Percentiles rank a stretch among this genome's conserved stretches.
phyloP scores from a whole-genome alignment of 2,113 vertebrate species.

The Syngnathus typhle region DNA sequence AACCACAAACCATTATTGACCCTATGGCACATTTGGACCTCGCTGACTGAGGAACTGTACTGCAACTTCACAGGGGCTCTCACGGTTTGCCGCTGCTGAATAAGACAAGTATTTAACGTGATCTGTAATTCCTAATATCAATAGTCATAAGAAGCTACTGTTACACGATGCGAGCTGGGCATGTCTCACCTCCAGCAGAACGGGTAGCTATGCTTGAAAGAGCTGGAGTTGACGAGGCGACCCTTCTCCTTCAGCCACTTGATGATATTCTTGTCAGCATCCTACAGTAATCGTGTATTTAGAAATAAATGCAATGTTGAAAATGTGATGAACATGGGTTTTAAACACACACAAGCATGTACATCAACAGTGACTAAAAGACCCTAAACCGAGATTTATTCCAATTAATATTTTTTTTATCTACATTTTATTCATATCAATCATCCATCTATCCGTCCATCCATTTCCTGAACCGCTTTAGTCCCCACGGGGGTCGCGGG shows the following conservation, averaged over 20 bases:
- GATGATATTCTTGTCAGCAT: constrained; percentile 93
- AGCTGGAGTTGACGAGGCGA: constrained; percentile 76
- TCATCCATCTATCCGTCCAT: too few relatives aligned
- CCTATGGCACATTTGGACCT: background rate
- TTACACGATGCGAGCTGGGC: background rate
- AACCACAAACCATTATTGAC: constrained; percentile 6
- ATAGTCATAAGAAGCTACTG: background rate
- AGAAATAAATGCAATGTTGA: background rate
- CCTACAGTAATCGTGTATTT: constrained; percentile 64
- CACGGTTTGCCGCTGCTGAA: background rate
- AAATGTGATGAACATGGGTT: background rate
- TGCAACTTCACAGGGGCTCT: background rate
- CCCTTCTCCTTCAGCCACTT: constrained; percentile 83
- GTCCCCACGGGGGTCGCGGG: too few relatives aligned
- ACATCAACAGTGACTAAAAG: too few relatives aligned
- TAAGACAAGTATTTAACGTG: background rate
- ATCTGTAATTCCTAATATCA: background rate
- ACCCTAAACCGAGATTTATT: too few relatives aligned
- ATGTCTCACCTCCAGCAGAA: constrained; percentile 94
- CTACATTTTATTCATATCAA: too few relatives aligned
- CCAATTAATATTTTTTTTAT: too few relatives aligned
- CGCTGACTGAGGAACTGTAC: background rate
- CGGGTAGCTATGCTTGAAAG: constrained; percentile 88
- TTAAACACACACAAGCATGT: background rate
- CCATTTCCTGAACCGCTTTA: too few relatives aligned